Evolutionary conservation across 1,140 invertebrate species (phyloP).

Genomic region (Pteromalus puparum): DNA sequence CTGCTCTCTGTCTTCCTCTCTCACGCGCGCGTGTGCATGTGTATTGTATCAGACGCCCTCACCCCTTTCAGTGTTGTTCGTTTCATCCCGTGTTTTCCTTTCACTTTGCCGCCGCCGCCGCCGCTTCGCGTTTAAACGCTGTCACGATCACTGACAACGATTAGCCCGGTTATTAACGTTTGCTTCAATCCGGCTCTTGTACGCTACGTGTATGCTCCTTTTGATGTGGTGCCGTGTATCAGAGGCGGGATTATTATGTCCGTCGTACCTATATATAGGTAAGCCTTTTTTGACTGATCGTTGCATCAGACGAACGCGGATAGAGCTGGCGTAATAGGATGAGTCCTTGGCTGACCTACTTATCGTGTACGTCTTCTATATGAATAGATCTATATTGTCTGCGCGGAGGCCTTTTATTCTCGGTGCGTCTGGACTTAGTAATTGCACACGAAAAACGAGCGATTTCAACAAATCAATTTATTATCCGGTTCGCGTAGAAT

Average conservation of each 20-base stretch:
- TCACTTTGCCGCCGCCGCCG: slow-evolving; percentile 8
- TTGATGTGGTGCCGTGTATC: slow-evolving; percentile 14
- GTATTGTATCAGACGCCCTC: background rate
- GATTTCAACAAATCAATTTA: too few relatives aligned
- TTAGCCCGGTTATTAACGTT: slow-evolving; percentile 34
- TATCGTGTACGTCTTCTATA: too few relatives aligned
- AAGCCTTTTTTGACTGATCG: background rate
- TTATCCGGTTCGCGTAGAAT: too few relatives aligned
- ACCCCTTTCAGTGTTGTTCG: background rate
- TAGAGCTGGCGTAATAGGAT: too few relatives aligned
- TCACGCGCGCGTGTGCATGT: background rate
- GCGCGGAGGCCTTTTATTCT: background rate
- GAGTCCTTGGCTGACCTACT: too few relatives aligned
- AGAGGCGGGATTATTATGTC: background rate
- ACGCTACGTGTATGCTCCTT: background rate
- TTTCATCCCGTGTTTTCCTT: slow-evolving; percentile 21
- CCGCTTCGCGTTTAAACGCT: background rate
- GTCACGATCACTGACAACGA: slow-evolving; percentile 7
- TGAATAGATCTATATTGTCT: background rate
- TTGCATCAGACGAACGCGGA: background rate
- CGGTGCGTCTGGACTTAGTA: background rate
- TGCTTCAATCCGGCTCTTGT: slow-evolving; percentile 24
- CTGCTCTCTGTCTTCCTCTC: background rate
- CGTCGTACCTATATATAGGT: background rate
- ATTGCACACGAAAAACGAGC: background rate